These are phyloP conservation scores for Anarsia innoxiella DNA, from an alignment of 2,888 invertebrate genomes.

Conservation along the genomic window DNA sequence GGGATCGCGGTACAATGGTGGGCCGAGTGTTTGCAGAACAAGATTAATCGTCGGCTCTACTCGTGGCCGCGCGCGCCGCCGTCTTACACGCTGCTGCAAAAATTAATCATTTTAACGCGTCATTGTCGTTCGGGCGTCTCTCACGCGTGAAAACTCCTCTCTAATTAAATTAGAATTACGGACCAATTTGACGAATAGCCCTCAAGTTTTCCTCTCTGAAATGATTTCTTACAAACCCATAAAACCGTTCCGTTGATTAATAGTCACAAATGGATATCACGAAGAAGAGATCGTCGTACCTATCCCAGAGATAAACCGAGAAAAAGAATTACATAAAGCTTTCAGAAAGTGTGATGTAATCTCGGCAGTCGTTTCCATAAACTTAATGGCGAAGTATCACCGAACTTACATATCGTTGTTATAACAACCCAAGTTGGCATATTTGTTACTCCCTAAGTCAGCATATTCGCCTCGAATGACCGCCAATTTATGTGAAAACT, in stretches of 20 bases:
- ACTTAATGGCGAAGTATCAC: conserved; percentile 74
- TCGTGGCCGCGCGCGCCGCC: conserved; percentile 40
- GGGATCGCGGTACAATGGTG: conserved; percentile 60
- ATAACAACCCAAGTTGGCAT: conserved; percentile 74
- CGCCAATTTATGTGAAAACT: conserved; percentile 75
- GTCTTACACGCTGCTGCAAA: conserved; percentile 51
- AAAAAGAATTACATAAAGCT: conserved; percentile 68
- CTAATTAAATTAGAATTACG: conserved; percentile 72
- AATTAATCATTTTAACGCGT: conserved; percentile 73
- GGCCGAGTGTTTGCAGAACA: conserved; percentile 50
- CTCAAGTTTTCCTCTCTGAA: conserved; percentile 49
- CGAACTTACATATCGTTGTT: conserved; percentile 74
- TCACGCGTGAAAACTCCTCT: conserved; percentile 60
- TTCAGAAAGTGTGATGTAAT: conserved; percentile 72
- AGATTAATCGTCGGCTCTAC: conserved; percentile 70
- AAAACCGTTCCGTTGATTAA: conserved; percentile 55
- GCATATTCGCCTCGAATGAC: conserved; percentile 75
- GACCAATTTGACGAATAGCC: conserved; percentile 63
- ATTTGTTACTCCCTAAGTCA: conserved; percentile 74
- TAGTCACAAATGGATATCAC: conserved; percentile 33
- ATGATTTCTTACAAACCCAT: conserved; percentile 47
- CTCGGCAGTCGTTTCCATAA: conserved; percentile 71
- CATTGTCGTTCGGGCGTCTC: conserved; percentile 60
- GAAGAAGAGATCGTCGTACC: conserved; percentile 28
- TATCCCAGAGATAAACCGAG: conserved; percentile 43